phyloP scores from a whole-genome alignment of 30 jellyfish, hydroid and myxozoan species.

The Catostylus mosaicus region DNA sequence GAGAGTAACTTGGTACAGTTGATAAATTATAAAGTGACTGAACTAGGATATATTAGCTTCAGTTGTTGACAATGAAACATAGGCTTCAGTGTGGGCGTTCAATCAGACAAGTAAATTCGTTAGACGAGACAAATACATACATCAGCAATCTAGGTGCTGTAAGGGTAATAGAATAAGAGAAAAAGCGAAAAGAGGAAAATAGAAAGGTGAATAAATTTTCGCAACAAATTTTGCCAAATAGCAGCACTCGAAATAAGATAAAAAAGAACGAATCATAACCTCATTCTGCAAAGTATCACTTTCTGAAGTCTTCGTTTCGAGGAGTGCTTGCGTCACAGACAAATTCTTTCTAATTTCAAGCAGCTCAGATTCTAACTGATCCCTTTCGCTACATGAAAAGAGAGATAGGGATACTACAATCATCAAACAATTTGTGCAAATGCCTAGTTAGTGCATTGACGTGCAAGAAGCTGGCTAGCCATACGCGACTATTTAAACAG shows the following conservation, averaged over 20 bases:
- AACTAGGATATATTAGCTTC: no score
- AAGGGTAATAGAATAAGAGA: not conserved
- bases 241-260: not conserved
- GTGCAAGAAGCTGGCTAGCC: not conserved
- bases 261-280: not conserved
- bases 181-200: not conserved
- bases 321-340: not conserved
- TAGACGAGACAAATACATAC: not conserved
- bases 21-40: no score
- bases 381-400: slow-evolving; percentile 2
- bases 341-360: slow-evolving; percentile 8
- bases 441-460: not conserved
- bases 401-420: no score
- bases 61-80: no score
- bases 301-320: slow-evolving; percentile 3
- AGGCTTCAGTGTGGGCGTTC: no score
- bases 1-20: no score
- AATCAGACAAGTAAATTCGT: no score
- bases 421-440: no score
- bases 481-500: not conserved
- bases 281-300: not conserved
- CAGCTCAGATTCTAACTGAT: not conserved
- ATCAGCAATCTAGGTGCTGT: not conserved
- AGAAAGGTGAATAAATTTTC: no score
- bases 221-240: not conserved